Base-by-base conservation (phyloP, 2,888 invertebrate genomes). In the Andrena camellia region DNA sequence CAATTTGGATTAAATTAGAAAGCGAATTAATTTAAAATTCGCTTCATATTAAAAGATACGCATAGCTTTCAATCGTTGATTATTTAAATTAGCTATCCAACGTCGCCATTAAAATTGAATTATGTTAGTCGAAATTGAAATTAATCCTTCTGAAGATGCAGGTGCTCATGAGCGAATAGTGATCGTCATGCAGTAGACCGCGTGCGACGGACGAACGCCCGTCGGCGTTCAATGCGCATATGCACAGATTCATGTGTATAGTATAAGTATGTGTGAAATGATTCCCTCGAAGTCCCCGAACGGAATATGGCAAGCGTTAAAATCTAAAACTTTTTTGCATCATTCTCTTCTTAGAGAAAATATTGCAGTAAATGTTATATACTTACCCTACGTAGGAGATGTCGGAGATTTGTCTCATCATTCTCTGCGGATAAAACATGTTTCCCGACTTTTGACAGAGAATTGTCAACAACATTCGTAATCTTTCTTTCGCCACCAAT, bases 331-430 rank as follows among this genome's bases (percentile, higher is more conserved):
- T 5, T 17, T 4, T 42, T 17, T 5, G 17, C 17, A 42, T 17
- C 17, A 5, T 42, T 17, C 5, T n/a, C 17, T 29, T 52, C 20
- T 52, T 20, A 20, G 20, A 8, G n/a, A 52, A 20, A 52, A 20
- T 52, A 20, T 52, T 8, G 20, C 20, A 13, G 23, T 13, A 23
- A 57, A 57, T 2, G 52, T 57, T 29, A 5, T 23, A 48, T 50
- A 92, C 93, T 73, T 88, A 93, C 93, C 93, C 94, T 2, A 94
- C 93, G 54, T 93, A 94, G 29, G 94, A 94, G 71, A 94, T 92
- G 82, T 94, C 93, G 3, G 94, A 94, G 77, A 94, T 92, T 80
- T 94, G 93, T 78, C 94, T 86, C 90, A 93, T 92, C 86, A 93
- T 88, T 83, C 90, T 91, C 64, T 90, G 91, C 2, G 89, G 91